phyloP scores from a whole-genome alignment of 2,888 invertebrate species.

The Gasteruption jaculator region DNA sequence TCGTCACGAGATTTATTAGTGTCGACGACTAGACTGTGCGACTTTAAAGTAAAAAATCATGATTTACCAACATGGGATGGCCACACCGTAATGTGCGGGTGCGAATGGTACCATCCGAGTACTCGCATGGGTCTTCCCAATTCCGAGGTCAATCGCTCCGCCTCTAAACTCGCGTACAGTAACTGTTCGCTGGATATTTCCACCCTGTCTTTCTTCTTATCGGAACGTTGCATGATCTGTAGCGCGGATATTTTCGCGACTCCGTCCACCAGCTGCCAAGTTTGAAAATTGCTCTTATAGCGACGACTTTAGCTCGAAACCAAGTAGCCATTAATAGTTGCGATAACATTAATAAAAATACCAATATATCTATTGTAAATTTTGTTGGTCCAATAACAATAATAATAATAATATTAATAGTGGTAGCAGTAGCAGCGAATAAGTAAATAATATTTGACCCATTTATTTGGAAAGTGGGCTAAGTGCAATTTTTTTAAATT shows the following conservation, averaged over 20 bases:
- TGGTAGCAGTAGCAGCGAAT: too few relatives aligned
- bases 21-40: background rate
- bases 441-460: too few relatives aligned
- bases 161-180: slow-evolving; percentile 64
- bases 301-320: too few relatives aligned
- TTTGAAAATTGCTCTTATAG: too few relatives aligned
- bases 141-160: slow-evolving; percentile 63
- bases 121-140: slow-evolving; percentile 68
- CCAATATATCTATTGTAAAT: too few relatives aligned
- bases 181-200: slow-evolving; percentile 83
- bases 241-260: slow-evolving; percentile 70
- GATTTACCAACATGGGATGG: slow-evolving; percentile 78
- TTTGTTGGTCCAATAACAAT: too few relatives aligned
- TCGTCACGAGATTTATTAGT: too few relatives aligned
- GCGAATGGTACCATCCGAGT: slow-evolving; percentile 87
- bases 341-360: too few relatives aligned
- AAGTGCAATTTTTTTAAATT: too few relatives aligned
- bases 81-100: slow-evolving; percentile 85
- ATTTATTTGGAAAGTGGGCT: too few relatives aligned
- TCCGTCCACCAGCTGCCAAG: slow-evolving; percentile 57
- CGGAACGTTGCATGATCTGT: slow-evolving; percentile 70
- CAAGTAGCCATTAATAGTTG: too few relatives aligned
- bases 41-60: slow-evolving; percentile 5
- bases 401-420: too few relatives aligned
- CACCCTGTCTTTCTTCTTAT: slow-evolving; percentile 79